Evolutionary conservation across 2,888 invertebrate species (phyloP), one percentile per base, ranked within the genome.

Genomic region (Tenodera sinensis): DNA sequence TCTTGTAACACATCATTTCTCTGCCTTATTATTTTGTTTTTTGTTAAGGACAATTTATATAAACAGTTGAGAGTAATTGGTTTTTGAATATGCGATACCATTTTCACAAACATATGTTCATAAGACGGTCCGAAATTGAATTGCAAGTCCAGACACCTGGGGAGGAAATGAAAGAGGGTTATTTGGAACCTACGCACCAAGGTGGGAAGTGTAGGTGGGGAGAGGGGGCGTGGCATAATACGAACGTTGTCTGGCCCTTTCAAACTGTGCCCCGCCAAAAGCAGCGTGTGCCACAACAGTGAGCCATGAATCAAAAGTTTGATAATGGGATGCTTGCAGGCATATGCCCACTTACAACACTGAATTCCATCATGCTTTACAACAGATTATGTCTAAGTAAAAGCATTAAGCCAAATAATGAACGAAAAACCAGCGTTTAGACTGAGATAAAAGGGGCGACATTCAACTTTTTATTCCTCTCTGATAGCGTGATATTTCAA

Each of bases 201-300:
- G 54, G 54, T 71, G 54, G 54, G 54, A 71, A 71, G 54, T 71
- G 54, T 71, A 71, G 54, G 54, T 71, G 47, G 89, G 83, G 87
- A 84, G 83, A 82, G 89, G 30, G 86, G 84, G 42, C 88, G 84
- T 27, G 84, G 42, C 83, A 83, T 84, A 42, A 88, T 85, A 83
- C 42, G 88, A 86, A 88, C 88, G 86, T 34, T 88, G 84, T 89
- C 88, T 85, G 89, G 85, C 88, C 88, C 82, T 85, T 86, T 83
- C 89, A 87, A 84, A 84, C 83, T 87, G 84, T 84, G 89, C 84
- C 88, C 85, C 88, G 88, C 88, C 89, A 88, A 87, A 84, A 85
- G 84, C 88, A 83, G 30, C 85, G 88, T 88, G 83, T 86, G 88
- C 88, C 85, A 47, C 82, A 34, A 28, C 28, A 30, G 20, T 83